A percentile compares a stretch with the other conserved stretches of the same genome.
These are phyloP conservation scores for Eudyptes chrysolophus DNA, from an alignment of 2,113 vertebrate species.

Conservation along the genomic window DNA sequence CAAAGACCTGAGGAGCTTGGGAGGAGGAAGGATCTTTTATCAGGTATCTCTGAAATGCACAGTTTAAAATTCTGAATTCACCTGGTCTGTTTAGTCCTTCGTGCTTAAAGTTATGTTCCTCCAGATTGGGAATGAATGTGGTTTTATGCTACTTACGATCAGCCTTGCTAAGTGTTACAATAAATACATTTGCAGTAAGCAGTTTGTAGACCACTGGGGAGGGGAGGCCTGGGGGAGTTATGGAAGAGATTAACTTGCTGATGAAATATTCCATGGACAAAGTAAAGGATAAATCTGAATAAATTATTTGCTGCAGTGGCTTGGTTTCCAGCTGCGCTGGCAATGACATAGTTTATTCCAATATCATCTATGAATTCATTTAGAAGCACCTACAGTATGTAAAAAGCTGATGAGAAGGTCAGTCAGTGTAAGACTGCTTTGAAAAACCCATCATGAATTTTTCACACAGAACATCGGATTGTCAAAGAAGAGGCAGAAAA, in stretches of 20 bases:
- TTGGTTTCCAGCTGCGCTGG: not conserved
- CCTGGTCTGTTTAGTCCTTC: not conserved
- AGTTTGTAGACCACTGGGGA: not conserved
- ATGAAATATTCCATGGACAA: not conserved
- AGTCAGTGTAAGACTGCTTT: not conserved
- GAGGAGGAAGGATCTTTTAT: not conserved
- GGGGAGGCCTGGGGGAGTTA: not conserved
- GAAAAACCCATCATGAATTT: not conserved
- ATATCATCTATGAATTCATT: not conserved
- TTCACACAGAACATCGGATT: not conserved
- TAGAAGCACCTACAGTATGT: not conserved
- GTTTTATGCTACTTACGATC: not conserved
- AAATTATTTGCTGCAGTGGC: not conserved
- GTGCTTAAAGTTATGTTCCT: not conserved
- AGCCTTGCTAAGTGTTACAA: not conserved
- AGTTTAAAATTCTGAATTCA: not conserved
- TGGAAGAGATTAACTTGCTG: not conserved
- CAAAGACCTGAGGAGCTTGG: not conserved
- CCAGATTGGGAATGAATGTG: not conserved
- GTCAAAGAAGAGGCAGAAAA: not conserved
- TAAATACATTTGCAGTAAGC: not conserved
- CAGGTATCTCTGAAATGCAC: not conserved
- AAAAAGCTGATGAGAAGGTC: not conserved
- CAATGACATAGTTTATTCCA: not conserved
- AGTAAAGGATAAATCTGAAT: not conserved